Percentiles rank a stretch among this genome's conserved stretches.
Evolutionary conservation across 2,113 vertebrate genomes (phyloP).

Genomic region (Gambusia holbrooki): DNA sequence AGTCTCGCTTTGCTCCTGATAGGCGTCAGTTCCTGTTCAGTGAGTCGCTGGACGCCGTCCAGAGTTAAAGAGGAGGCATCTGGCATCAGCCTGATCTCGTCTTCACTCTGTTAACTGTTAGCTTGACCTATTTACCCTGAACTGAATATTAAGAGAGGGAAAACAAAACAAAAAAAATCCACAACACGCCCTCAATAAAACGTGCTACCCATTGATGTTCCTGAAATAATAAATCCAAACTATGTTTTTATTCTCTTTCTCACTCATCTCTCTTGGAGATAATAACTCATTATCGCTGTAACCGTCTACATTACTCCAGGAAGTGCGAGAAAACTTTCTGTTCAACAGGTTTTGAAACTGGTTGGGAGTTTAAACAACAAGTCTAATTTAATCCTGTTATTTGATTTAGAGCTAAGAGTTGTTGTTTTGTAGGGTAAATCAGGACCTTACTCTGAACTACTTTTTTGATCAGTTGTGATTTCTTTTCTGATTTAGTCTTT

Average conservation of each 20-base stretch:
- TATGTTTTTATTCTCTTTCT: background rate
- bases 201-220: slow-evolving; percentile 5
- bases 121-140: slow-evolving; percentile 39
- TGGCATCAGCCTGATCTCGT: slow-evolving; percentile 52
- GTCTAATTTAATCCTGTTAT: background rate
- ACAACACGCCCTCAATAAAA: background rate
- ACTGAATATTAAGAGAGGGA: slow-evolving; percentile 17
- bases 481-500: too few species aligned
- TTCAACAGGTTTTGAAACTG: too few species aligned
- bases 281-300: background rate
- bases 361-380: background rate
- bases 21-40: slow-evolving; percentile 45
- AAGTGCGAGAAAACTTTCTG: too few species aligned
- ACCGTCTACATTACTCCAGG: too few species aligned
- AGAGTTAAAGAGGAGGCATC: slow-evolving; percentile 59
- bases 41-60: slow-evolving; percentile 53
- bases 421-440: background rate
- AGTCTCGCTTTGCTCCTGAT: slow-evolving; percentile 38
- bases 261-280: background rate
- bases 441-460: too few species aligned
- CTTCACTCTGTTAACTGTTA: slow-evolving; percentile 50
- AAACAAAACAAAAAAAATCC: too few species aligned
- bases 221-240: slow-evolving; percentile 12
- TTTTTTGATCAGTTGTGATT: too few species aligned
- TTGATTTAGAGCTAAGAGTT: too few species aligned